Base-by-base conservation (phyloP, 2,797 vertebrate species). In the Botia almorhae region DNA sequence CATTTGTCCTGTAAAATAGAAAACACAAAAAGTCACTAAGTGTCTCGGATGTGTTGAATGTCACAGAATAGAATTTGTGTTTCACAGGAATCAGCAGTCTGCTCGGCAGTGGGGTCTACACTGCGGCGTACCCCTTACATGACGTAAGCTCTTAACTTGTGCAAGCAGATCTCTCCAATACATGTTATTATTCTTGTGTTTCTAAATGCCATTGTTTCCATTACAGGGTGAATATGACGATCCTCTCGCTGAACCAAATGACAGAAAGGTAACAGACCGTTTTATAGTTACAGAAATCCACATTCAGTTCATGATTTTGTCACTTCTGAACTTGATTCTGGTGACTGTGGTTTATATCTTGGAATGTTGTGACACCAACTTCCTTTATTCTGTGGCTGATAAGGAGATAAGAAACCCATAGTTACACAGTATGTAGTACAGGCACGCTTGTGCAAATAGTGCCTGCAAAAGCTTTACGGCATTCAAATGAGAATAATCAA, bases 81-180 rank as follows among this genome's bases (percentile, higher is more conserved):
- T 51, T 10, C 7, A 51, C 92, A 99, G 98, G 97, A 76, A 95
- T 99, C 89, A 97, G 95, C 82, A 98, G 96, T 89, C 94, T 99
- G 64, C 92, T 99, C 78, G 97, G 95, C 88, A 96, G 94, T 13
- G 95, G 94, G 14, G 90, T 96, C 82, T 99, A 99, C 88, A 95
- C 93, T 0, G 92, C 95, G 13, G 96, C 95, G 0, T 99, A 96
- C 89, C 96, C 98, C 0, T 89, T 96, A 77, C 98, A 99, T 76
- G 97, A 99, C 56, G 98, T 99, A 91, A 98, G 97, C 96, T 11
- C 46, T 33, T n/a, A 50, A 7, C 63, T 8, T 39, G 14, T 6
- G 13, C 0, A 55, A 56, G 33, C 8, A 43, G 2, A 39, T 46
- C 16, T 46, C 5, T 56, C 17, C 1, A 39, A 3, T 64, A 36